Conservation (phyloP, 2,888 invertebrate genomes). For the Charanyca ferruginea region DNA sequence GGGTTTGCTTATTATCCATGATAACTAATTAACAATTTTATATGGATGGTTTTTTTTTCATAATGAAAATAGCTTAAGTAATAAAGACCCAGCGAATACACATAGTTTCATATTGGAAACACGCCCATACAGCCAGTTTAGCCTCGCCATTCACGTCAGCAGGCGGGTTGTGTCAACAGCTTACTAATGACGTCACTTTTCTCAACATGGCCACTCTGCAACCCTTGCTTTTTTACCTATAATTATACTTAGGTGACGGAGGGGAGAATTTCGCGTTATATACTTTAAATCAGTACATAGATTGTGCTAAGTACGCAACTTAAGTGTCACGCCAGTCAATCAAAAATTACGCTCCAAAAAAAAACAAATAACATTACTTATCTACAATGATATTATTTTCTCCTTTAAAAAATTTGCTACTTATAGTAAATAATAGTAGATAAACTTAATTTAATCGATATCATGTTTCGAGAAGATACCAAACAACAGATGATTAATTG, state of each 20-base stretch:
- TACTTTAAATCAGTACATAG: constrained; percentile 59
- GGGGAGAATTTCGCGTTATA: constrained; percentile 62
- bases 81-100: constrained; percentile 54
- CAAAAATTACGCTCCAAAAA: constrained; percentile 4
- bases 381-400: background rate
- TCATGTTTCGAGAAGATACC: constrained; percentile 2
- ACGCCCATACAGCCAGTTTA: constrained; percentile 79
- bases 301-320: constrained; percentile 31
- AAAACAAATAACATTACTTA: constrained; percentile 3
- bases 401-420: constrained; percentile 8
- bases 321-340: constrained; percentile 4
- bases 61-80: constrained; percentile 43
- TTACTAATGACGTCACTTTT: constrained; percentile 88
- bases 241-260: constrained; percentile 78
- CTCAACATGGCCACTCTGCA: constrained; percentile 84
- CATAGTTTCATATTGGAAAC: constrained; percentile 66
- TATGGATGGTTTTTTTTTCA: background rate
- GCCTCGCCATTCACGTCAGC: constrained; percentile 80
- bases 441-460: constrained; percentile 23
- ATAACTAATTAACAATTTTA: too few relatives aligned
- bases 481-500: constrained; percentile 30
- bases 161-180: constrained; percentile 88
- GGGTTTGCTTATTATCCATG: too few relatives aligned
- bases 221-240: constrained; percentile 81
- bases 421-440: constrained; percentile 23